phyloP scores from a whole-genome alignment of 2,888 invertebrate species.

The Gari tellinella region DNA sequence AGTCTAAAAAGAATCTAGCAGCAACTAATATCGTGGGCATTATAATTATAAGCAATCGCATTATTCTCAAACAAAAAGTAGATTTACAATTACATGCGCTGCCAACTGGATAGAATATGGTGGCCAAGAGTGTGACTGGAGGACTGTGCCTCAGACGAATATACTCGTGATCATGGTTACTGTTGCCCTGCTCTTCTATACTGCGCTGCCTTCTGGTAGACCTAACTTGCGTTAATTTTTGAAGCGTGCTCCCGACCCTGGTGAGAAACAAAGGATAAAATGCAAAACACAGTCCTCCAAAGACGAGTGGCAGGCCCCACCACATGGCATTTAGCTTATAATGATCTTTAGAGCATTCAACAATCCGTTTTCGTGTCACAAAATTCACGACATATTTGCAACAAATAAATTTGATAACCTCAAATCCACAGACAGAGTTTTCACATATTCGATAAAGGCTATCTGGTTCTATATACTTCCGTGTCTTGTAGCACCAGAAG shows the following conservation, averaged over 20 bases:
- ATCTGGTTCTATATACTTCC: conserved; percentile 13
- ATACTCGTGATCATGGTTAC: no score
- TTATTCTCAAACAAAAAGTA: conserved; percentile 7
- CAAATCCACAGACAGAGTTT: conserved; percentile 36
- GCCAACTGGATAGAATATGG: conserved; percentile 20
- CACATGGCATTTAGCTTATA: conserved; percentile 25
- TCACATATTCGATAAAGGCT: conserved; percentile 21
- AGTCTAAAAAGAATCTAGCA: conserved; percentile 25
- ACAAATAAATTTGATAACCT: conserved; percentile 42
- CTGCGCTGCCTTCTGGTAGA: no score
- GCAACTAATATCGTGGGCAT: conserved; percentile 16
- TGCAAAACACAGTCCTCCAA: conserved; percentile 30
- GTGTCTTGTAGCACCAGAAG: conserved; percentile 40
- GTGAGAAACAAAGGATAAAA: conserved; percentile 40
- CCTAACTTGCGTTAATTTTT: not conserved
- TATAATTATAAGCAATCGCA: conserved; percentile 12
- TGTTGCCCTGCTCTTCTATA: no score
- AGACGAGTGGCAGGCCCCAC: conserved; percentile 43
- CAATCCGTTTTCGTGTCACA: conserved; percentile 4
- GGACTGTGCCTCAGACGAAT: conserved; percentile 6
- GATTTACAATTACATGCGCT: not conserved
- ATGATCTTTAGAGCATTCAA: conserved; percentile 17
- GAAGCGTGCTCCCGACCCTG: conserved; percentile 14
- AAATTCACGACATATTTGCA: conserved; percentile 25
- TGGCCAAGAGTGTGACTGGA: conserved; percentile 30